Evolutionary conservation across 2,888 invertebrate genomes (phyloP).

Genomic region (Andrena dorsata): DNA sequence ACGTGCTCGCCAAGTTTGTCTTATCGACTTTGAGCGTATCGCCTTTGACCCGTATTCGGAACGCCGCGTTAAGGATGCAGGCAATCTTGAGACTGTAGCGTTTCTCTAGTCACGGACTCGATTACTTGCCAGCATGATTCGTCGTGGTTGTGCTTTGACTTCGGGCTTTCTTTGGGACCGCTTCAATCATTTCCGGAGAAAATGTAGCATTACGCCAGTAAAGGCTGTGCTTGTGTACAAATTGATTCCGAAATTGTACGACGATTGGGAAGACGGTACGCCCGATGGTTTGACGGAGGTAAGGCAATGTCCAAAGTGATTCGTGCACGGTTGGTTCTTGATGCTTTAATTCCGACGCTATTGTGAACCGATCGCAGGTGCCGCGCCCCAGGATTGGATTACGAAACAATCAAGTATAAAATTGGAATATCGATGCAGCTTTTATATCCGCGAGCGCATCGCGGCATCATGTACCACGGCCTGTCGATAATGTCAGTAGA

Average conservation of each 20-base stretch:
- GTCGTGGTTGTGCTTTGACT: conserved; percentile 3
- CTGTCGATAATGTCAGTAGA: background rate
- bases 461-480: background rate
- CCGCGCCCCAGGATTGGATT: background rate
- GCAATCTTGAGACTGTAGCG: conserved; percentile 30
- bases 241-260: no score
- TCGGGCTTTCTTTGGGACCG: background rate
- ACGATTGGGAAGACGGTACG: no score
- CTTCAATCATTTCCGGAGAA: background rate
- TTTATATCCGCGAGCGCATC: background rate
- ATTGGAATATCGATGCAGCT: conserved; percentile 1
- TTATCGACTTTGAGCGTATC: conserved; percentile 54
- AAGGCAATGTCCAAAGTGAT: no score
- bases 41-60: conserved; percentile 44
- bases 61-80: conserved; percentile 17
- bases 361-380: conserved; percentile 9
- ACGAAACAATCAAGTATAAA: background rate
- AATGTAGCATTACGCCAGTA: no score
- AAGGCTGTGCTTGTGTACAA: no score
- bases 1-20: conserved; percentile 32
- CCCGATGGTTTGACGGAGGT: no score
- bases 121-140: conserved; percentile 15
- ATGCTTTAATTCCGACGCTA: background rate
- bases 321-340: no score
- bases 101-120: conserved; percentile 9